Base-by-base conservation (phyloP, 2,113 vertebrate genomes). In the Sapayoa aenigma region DNA sequence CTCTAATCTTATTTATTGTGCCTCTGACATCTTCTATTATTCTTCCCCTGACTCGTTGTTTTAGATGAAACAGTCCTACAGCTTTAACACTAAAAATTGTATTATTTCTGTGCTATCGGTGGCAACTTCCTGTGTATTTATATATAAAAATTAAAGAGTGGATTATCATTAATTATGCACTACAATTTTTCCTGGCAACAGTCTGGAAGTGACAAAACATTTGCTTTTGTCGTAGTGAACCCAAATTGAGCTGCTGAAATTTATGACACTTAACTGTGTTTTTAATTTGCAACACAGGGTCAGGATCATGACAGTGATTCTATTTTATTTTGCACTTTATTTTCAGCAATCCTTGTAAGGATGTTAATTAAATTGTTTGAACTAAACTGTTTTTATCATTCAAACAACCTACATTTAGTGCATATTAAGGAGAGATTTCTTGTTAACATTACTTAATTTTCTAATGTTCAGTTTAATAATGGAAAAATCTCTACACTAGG, bases 141-240 rank as follows among this genome's bases (percentile, higher is more conserved):
- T 79, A 96, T 74, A 95, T 55, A 96, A 93, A 95, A 96, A 98
- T 97, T 97, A 98, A 97, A 96, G 96, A 96, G 74, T 87, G 86
- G 87, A 97, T 98, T 96, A 96, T 96, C 96, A 97, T 97, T 98
- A 98, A 98, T 98, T 98, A 98, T 98, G 95, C 84, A 96, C 96
- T 95, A 97, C 89, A 96, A 88, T 96, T 97, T 95, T 97, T 98
- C 97, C 95, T 97, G 96, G 96, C 96, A 98, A 96, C 94, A 94
- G 93, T 97, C 94, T 97, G 94, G 93, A 97, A 97, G 96, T 97
- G 95, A 97, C 96, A 97, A 98, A 98, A 98, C 96, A 97, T 98
- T 98, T 98, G 97, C 97, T 98, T 98, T 98, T 98, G 95, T 98
- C 97, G 96, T 97, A 96, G 96, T 97, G 95, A 98, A 97, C 91